Conservation (phyloP, 2,113 vertebrate genomes). For the Pelecanus crispus region DNA sequence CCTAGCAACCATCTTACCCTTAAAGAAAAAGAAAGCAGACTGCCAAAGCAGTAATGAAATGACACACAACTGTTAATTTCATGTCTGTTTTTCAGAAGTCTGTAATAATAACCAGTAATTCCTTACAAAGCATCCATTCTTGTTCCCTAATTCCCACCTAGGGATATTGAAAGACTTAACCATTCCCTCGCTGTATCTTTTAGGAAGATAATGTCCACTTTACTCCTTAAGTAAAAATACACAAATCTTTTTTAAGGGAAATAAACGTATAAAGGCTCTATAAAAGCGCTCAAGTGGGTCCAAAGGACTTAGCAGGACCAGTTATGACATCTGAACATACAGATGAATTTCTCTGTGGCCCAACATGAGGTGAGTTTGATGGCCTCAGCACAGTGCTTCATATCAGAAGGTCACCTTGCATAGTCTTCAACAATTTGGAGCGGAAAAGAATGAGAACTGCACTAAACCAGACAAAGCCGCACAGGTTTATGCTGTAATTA, state of each 20-base stretch:
- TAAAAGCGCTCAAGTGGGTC: neutral
- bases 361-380: neutral
- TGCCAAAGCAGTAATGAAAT: constrained; percentile 62
- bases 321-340: neutral
- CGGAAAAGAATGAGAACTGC: neutral
- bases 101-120: constrained; percentile 69
- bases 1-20: constrained; percentile 58
- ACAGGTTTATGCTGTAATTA: neutral
- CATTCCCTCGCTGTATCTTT: constrained; percentile 15
- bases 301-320: neutral
- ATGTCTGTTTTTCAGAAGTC: constrained; percentile 66
- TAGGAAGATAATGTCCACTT: constrained; percentile 11
- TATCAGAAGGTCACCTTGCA: neutral
- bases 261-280: neutral
- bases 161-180: constrained; percentile 36
- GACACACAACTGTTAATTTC: constrained; percentile 67
- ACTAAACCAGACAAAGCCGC: neutral
- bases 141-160: constrained; percentile 49
- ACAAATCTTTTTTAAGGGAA: neutral
- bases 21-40: constrained; percentile 48
- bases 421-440: neutral
- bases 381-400: neutral
- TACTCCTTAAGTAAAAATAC: neutral
- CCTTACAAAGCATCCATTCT: constrained; percentile 60
- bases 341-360: neutral